Percentiles rank a stretch among this genome's conserved stretches.
Conservation (phyloP, 2,113 vertebrate species). For the Apodemus speciosus region DNA sequence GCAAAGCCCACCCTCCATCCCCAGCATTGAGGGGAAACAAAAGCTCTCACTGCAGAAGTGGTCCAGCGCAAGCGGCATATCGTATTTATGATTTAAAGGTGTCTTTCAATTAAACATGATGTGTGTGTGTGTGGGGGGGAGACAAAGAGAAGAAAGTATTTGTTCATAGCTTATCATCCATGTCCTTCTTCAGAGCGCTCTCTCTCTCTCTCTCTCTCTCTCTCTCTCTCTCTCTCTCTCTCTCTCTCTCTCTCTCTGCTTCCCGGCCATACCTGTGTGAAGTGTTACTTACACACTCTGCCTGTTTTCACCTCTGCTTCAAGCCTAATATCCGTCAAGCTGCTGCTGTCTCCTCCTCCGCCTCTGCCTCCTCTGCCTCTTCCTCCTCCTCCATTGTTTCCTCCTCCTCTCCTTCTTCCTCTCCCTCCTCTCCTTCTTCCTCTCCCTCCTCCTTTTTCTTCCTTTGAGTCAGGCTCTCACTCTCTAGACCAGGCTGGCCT, state of each 20-base stretch:
- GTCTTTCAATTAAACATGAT: constrained; percentile 13
- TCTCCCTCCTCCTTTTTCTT: too few species aligned
- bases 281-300: background rate
- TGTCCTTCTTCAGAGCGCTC: background rate
- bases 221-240: background rate
- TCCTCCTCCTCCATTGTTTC: too few species aligned
- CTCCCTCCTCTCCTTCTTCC: too few species aligned
- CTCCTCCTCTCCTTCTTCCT: too few species aligned
- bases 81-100: background rate
- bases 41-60: background rate
- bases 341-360: background rate
- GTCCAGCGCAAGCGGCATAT: background rate
- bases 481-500: background rate
- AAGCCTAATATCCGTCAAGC: background rate
- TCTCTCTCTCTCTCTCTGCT: background rate
- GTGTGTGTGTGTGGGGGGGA: background rate
- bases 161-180: background rate
- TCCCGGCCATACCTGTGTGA: background rate
- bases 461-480: background rate
- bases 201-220: background rate
- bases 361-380: too few species aligned
- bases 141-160: background rate
- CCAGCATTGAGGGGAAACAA: background rate
- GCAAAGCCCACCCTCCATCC: background rate
- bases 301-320: background rate